Evolutionary conservation across 30 jellyfish, hydroid and myxozoan genomes (phyloP).

Genomic region (Turritopsis rubra): DNA sequence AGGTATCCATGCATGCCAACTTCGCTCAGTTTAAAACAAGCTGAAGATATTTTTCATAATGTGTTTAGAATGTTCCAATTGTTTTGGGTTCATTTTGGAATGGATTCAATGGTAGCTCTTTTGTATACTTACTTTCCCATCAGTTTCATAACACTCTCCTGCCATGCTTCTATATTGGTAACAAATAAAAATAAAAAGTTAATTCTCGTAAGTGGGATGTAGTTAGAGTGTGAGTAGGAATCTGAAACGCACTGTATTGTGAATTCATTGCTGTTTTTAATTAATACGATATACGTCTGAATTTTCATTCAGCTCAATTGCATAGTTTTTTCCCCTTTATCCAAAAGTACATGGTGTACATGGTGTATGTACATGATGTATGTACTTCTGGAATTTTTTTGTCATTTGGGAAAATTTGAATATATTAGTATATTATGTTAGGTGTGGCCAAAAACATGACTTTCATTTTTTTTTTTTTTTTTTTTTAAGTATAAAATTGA

Average conservation of each 20-base stretch:
- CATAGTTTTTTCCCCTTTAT: not conserved
- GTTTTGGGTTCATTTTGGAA: not conserved
- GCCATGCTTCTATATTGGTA: not conserved
- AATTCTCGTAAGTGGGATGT: not conserved
- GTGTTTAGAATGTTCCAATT: not conserved
- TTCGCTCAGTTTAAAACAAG: constrained; percentile 68
- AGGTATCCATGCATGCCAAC: constrained; percentile 39
- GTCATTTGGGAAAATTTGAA: not conserved
- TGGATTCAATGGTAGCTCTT: not conserved
- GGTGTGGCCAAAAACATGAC: not conserved
- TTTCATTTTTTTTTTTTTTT: no score
- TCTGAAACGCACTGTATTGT: not conserved
- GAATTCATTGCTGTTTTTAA: not conserved
- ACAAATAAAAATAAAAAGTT: no score
- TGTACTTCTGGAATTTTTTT: not conserved
- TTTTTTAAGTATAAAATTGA: not conserved
- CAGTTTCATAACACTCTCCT: not conserved
- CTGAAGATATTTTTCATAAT: constrained; percentile 4
- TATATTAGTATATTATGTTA: not conserved
- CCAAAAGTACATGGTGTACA: not conserved
- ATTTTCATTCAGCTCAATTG: not conserved
- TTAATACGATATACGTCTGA: no score
- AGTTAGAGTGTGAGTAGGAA: no score
- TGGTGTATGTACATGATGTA: not conserved
- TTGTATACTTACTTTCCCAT: not conserved